Percentiles rank a stretch among this genome's conserved stretches.
Conservation (phyloP, 2,888 invertebrate genomes). For the Mamestra brassicae region DNA sequence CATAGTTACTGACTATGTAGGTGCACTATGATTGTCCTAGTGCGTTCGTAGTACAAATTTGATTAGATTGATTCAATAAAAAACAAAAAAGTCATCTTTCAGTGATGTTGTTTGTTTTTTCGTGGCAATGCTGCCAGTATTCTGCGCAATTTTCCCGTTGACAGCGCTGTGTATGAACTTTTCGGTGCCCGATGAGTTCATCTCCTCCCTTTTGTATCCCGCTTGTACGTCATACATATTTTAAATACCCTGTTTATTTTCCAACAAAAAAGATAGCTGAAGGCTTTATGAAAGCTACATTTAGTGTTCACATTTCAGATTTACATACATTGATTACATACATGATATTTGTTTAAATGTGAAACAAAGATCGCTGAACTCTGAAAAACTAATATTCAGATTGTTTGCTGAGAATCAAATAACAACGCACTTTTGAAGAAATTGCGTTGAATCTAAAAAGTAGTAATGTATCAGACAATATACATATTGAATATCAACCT, state of each 20-base stretch:
- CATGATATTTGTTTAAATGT: constrained; percentile 1
- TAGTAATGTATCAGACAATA: neutral
- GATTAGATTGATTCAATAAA: constrained; percentile 9
- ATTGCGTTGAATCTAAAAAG: neutral
- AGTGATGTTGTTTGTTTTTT: neutral
- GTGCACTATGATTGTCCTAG: constrained; percentile 79
- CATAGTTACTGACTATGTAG: constrained; percentile 85
- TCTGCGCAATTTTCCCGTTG: too few relatives aligned
- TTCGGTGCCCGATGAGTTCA: too few relatives aligned
- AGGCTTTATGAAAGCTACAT: neutral
- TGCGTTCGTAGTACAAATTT: constrained; percentile 41
- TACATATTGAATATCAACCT: neutral
- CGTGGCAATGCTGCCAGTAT: too few relatives aligned
- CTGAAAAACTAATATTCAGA: constrained; percentile 17
- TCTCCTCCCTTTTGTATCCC: too few relatives aligned
- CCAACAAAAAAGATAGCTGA: neutral
- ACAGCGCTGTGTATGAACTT: too few relatives aligned
- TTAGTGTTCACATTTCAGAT: neutral
- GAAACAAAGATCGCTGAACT: constrained; percentile 22
- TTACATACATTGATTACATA: too few relatives aligned
- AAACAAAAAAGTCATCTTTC: neutral
- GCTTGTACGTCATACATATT: too few relatives aligned
- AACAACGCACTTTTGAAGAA: constrained; percentile 2
- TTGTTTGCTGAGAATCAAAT: neutral
- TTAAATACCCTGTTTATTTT: neutral